Evolutionary conservation across 2,113 vertebrate genomes (phyloP).

Genomic region (Leptocoma aspasia): DNA sequence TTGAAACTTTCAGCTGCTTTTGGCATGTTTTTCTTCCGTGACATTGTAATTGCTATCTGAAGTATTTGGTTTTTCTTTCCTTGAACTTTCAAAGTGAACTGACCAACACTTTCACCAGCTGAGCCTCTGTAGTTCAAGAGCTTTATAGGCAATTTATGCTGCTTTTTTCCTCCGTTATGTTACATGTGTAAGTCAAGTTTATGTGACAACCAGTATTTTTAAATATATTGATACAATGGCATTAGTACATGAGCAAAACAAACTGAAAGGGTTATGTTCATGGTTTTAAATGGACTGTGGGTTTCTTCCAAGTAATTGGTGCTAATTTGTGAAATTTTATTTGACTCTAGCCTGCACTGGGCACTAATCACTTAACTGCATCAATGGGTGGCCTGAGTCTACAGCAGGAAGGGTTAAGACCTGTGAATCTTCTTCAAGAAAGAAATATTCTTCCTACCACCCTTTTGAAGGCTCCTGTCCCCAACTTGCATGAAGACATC

Average conservation of each 20-base stretch:
- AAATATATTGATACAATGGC: not conserved
- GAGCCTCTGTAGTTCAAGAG: not conserved
- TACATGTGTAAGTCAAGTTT: not conserved
- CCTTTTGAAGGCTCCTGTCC: slow-evolving; percentile 81
- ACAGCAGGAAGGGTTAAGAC: slow-evolving; percentile 86
- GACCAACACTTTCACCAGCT: not conserved
- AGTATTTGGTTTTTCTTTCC: not conserved
- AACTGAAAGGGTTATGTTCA: not conserved
- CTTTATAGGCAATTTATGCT: not conserved
- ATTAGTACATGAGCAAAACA: not conserved
- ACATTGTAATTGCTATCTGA: not conserved
- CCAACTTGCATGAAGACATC: slow-evolving; percentile 91
- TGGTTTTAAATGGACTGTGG: not conserved
- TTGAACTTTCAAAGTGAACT: not conserved
- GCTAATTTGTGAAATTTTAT: slow-evolving; percentile 20
- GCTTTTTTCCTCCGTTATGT: not conserved
- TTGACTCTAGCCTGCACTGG: slow-evolving; percentile 70
- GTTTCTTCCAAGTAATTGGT: not conserved
- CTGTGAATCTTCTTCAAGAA: slow-evolving; percentile 94
- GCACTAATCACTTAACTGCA: slow-evolving; percentile 81
- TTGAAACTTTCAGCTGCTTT: not conserved
- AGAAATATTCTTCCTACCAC: slow-evolving; percentile 87
- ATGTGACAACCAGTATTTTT: not conserved
- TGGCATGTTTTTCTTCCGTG: not conserved
- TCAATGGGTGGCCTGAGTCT: slow-evolving; percentile 85